These are phyloP conservation scores for Microcaecilia unicolor DNA, from an alignment of 2,797 vertebrate genomes.

Conservation along the genomic window DNA sequence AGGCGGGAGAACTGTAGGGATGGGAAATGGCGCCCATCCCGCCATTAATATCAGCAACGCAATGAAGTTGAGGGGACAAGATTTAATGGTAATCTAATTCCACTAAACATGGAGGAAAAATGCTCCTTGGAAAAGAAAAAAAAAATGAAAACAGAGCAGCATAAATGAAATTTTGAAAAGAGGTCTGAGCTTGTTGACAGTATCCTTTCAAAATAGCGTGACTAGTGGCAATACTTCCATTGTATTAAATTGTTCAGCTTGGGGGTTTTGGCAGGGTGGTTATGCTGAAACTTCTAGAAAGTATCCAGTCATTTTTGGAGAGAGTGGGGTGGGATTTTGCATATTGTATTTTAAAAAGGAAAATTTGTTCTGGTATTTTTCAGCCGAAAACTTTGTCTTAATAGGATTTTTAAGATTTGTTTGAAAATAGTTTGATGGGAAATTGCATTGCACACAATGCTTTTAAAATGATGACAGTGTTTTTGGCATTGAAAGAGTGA, in stretches of 20 bases:
- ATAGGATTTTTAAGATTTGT: slow-evolving; percentile 27
- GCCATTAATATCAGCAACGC: no score
- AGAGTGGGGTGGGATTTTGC: no score
- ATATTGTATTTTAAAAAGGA: no score
- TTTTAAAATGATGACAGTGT: slow-evolving; percentile 6
- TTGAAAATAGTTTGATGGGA: not conserved
- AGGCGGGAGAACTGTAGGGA: slow-evolving; percentile 54
- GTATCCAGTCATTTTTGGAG: no score
- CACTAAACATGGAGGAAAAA: no score
- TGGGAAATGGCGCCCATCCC: slow-evolving; percentile 60
- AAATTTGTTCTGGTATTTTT: no score
- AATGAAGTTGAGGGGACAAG: no score
- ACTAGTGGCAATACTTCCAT: slow-evolving; percentile 5
- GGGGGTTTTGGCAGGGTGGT: slow-evolving; percentile 29
- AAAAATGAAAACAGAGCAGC: no score
- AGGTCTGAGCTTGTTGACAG: slow-evolving; percentile 5
- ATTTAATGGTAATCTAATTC: no score
- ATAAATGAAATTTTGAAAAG: no score
- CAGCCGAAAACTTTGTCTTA: slow-evolving; percentile 9
- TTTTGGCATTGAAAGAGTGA: slow-evolving; percentile 15
- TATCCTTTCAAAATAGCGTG: slow-evolving; percentile 5
- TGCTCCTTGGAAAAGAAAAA: no score
- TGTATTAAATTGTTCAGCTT: slow-evolving; percentile 9
- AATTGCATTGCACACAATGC: not conserved
- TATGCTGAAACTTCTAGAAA: slow-evolving; percentile 1